These are phyloP conservation scores for Apostichopus parvimensis DNA, from an alignment of 35 echinoderm and acorn worm genomes.

Conservation along the genomic window DNA sequence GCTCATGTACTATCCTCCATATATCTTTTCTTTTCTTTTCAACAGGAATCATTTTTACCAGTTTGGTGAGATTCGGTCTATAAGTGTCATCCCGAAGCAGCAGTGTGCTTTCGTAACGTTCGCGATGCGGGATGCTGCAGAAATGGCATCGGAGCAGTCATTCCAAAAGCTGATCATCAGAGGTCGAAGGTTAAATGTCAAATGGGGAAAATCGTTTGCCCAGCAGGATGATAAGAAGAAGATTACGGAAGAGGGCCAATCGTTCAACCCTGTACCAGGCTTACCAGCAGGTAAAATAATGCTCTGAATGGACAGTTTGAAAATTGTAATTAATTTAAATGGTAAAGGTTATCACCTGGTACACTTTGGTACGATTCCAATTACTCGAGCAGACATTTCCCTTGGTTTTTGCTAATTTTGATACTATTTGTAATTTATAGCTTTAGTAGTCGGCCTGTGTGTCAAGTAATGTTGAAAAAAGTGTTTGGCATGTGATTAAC, in stretches of 20 bases:
- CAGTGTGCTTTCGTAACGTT: conserved; percentile 99
- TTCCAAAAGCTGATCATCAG: conserved; percentile 99
- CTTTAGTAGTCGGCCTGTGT: no score
- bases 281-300: conserved; percentile 85
- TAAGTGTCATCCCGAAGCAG: conserved; percentile 93
- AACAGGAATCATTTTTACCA: conserved; percentile 94
- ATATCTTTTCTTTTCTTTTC: neutral
- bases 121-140: conserved; percentile 63
- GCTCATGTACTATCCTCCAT: no score
- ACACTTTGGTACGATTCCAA: no score
- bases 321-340: neutral
- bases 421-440: no score
- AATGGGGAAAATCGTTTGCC: conserved; percentile 95
- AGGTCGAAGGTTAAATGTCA: conserved; percentile 92
- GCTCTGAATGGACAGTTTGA: no score
- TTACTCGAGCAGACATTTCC: no score
- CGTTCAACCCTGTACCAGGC: conserved; percentile 91
- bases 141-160: conserved; percentile 84
- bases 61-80: conserved; percentile 96
- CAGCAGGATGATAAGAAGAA: conserved; percentile 66
- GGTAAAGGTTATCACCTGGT: no score
- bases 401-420: no score
- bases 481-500: no score
- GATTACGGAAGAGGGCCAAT: conserved; percentile 45
- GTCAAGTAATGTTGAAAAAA: no score